Evolutionary conservation across 1,140 invertebrate species (phyloP), one percentile per base, ranked within the genome.

Genomic region (Scaptomyza montana): DNA sequence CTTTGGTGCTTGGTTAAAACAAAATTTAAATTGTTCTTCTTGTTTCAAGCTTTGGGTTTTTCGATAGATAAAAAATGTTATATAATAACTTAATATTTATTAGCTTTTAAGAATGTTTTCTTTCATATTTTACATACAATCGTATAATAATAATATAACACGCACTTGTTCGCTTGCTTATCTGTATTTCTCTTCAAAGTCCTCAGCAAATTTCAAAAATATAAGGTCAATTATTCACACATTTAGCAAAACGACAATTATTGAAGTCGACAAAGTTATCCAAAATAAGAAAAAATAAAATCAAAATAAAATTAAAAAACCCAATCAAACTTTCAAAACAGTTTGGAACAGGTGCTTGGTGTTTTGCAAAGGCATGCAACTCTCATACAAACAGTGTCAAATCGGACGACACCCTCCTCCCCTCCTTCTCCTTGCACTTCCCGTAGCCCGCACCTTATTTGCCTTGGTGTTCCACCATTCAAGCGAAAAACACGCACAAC

Each of bases 301-400:
- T 77, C 82, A 76, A 16, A 16, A 16, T 16, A 16, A 16, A 16
- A 16, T 16, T 82, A 89, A 82, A 87, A 89, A 81, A 87, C 74
- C 79, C 82, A 87, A 87, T 87, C 84, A 89, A 87, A 89, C 72
- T 89, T 87, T 87, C 71, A 71, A 78, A 36, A 78, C 76, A 75
- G 76, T 71, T 55, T 78, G 65, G 72, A 79, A 78, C 84, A 87
- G 82, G 82, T 87, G 84, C 77, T 81, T 71, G 82, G 82, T 87
- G 84, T 79, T 81, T 71, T 46, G 61, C 39, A 45, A 67, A n/a
- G 25, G 21, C n/a, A 54, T 12, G 16, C 19, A 10, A 25, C 13
- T 8, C 33, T 12, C 16, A 16, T 2, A 12, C 47, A 30, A 36
- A 4, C 56, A 54, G 28, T 43, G 59, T 51, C 49, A 63, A 70